Evolutionary conservation across 2,797 vertebrate genomes (phyloP).

Genomic region (Sciurus carolinensis): DNA sequence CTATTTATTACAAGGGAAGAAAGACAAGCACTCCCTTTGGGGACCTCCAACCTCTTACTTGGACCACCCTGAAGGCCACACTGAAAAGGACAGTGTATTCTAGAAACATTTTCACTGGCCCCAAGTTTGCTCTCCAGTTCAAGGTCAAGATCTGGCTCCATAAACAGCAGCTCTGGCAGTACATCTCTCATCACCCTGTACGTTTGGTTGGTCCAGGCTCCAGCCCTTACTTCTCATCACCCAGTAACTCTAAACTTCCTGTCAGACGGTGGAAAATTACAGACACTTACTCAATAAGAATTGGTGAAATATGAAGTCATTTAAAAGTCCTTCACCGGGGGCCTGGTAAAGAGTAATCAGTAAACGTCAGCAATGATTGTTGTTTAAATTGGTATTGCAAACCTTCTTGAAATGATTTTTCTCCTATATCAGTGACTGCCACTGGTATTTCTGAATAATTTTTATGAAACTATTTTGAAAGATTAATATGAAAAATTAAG

Average conservation of each 20-base stretch:
- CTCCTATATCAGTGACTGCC: neutral
- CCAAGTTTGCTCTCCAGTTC: neutral
- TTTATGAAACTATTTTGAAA: conserved; percentile 45
- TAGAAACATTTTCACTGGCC: neutral
- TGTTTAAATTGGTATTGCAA: neutral
- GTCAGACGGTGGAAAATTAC: neutral
- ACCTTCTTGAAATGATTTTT: neutral
- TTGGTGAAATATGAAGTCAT: neutral
- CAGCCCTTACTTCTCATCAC: neutral
- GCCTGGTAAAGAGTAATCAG: neutral
- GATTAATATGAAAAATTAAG: neutral
- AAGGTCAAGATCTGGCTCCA: neutral
- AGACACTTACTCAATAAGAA: neutral
- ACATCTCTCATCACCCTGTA: neutral
- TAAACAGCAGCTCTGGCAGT: neutral
- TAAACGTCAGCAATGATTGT: neutral
- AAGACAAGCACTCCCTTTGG: neutral
- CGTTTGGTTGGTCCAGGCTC: neutral
- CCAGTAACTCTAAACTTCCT: neutral
- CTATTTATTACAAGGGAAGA: neutral
- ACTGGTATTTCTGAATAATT: neutral
- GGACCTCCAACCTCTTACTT: neutral
- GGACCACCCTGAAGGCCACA: neutral
- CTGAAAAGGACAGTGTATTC: neutral
- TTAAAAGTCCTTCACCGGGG: neutral